These are phyloP conservation scores for Aquatica leii DNA, from an alignment of 2,888 invertebrate species.

Conservation along the genomic window DNA sequence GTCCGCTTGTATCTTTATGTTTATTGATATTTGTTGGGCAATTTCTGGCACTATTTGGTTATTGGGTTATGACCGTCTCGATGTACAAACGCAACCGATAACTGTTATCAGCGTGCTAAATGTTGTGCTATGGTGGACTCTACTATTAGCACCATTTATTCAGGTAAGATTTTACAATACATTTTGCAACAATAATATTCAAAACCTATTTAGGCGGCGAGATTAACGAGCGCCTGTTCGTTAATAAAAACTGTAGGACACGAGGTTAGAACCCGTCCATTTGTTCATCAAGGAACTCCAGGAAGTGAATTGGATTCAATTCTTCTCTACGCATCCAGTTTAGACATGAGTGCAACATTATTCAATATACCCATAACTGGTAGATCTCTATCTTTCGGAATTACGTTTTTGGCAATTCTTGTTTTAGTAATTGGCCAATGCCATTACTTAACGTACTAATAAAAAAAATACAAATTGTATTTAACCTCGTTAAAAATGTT, in stretches of 20 bases:
- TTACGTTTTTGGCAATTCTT: conserved; percentile 67
- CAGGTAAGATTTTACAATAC: conserved; percentile 64
- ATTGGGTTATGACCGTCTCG: conserved; percentile 67
- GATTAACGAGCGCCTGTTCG: conserved; percentile 76
- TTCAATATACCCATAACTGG: conserved; percentile 78
- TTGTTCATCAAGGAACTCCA: conserved; percentile 80
- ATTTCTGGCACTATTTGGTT: conserved; percentile 75
- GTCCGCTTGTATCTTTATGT: conserved; percentile 78
- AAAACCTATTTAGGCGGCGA: conserved; percentile 71
- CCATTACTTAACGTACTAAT: conserved; percentile 62
- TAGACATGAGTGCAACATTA: conserved; percentile 77
- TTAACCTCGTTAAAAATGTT: no score
- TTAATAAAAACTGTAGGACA: conserved; percentile 79
- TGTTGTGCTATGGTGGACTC: conserved; percentile 70
- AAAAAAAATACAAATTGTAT: no score
- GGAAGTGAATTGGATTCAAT: conserved; percentile 79
- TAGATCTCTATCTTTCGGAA: conserved; percentile 70
- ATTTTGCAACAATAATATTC: background rate
- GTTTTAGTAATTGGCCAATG: conserved; percentile 78
- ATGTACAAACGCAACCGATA: conserved; percentile 66
- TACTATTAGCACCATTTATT: conserved; percentile 73
- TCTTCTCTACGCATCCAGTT: conserved; percentile 77
- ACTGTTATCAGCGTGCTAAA: conserved; percentile 69
- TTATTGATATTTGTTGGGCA: conserved; percentile 78
- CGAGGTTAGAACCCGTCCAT: conserved; percentile 79